Evolutionary conservation across 2,888 invertebrate genomes (phyloP).

Genomic region (Lasioglossum figueresi): DNA sequence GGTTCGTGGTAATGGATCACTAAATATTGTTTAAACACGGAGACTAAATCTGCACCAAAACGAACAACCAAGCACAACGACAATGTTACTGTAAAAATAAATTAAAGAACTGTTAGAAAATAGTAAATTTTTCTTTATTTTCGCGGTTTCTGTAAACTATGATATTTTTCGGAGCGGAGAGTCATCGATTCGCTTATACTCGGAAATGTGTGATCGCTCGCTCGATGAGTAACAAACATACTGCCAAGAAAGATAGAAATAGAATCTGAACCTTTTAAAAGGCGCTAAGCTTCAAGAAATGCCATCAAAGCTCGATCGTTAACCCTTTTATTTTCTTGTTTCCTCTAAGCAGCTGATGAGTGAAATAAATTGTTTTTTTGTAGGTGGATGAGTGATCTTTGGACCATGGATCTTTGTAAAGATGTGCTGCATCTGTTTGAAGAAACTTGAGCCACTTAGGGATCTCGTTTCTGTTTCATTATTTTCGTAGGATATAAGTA

Average conservation of each 20-base stretch:
- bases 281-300: background rate
- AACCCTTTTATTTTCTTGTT: background rate
- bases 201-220: background rate
- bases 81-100: background rate
- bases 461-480: background rate
- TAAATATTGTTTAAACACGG: slow-evolving; percentile 15
- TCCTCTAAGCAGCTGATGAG: too few relatives aligned
- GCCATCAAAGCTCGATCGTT: background rate
- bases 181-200: background rate
- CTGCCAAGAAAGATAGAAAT: background rate
- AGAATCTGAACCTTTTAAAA: background rate
- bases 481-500: background rate
- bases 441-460: too few relatives aligned
- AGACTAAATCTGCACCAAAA: background rate
- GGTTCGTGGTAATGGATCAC: slow-evolving; percentile 37
- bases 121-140: background rate
- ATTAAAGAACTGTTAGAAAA: background rate
- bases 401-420: too few relatives aligned
- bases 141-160: background rate
- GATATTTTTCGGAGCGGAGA: background rate
- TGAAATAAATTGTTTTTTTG: too few relatives aligned
- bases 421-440: too few relatives aligned
- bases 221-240: background rate
- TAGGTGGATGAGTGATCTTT: too few relatives aligned
- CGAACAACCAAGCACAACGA: background rate